Conservation (phyloP, 2,797 vertebrate genomes). For the Hoplostethus mediterraneus region DNA sequence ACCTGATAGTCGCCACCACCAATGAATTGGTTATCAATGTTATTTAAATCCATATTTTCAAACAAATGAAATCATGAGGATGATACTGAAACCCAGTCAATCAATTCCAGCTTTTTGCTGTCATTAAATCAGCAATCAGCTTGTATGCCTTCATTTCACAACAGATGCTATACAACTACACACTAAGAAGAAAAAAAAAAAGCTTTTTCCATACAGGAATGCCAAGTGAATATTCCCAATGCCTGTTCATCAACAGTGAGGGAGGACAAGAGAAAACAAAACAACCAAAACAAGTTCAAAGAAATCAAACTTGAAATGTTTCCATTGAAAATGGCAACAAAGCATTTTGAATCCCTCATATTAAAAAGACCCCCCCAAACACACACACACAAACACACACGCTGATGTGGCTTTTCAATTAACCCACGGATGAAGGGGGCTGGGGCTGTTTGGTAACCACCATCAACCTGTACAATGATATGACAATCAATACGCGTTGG, state of each 20-base stretch:
- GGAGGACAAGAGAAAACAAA: conserved; percentile 29
- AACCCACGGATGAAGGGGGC: conserved; percentile 31
- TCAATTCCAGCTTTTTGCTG: conserved; percentile 76
- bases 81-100: conserved; percentile 68
- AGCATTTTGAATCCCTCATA: conserved; percentile 26
- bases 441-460: conserved; percentile 36
- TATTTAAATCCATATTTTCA: conserved; percentile 29
- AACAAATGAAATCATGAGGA: conserved; percentile 52
- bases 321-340: conserved; percentile 19
- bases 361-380: conserved; percentile 23
- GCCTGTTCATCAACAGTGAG: conserved; percentile 54
- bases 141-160: conserved; percentile 81
- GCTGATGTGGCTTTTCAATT: conserved; percentile 43
- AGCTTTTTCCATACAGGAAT: conserved; percentile 52
- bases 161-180: conserved; percentile 67
- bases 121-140: conserved; percentile 81
- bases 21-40: conserved; percentile 25
- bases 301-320: conserved; percentile 60
- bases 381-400: conserved; percentile 24
- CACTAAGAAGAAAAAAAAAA: conserved; percentile 28
- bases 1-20: conserved; percentile 29
- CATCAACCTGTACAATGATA: conserved; percentile 59
- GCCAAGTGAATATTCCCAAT: conserved; percentile 49
- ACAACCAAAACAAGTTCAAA: conserved; percentile 1
- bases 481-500: conserved; percentile 70